phyloP scores from a whole-genome alignment of 2,888 invertebrate genomes.

The Plebejus argus region DNA sequence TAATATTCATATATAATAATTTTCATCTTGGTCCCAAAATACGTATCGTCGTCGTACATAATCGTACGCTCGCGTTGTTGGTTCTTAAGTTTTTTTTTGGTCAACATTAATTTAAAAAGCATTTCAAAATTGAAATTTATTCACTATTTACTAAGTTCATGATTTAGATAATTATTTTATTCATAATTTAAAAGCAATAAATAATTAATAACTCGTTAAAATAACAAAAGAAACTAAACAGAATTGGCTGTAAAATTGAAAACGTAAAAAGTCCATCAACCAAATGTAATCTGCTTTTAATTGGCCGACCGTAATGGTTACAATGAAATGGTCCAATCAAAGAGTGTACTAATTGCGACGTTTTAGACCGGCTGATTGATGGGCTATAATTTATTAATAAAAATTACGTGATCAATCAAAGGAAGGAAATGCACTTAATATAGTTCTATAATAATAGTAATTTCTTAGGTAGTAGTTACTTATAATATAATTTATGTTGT shows the following conservation, averaged over 20 bases:
- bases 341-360: slow-evolving; percentile 3
- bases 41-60: too few species aligned
- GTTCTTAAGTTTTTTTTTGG: too few species aligned
- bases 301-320: slow-evolving; percentile 13
- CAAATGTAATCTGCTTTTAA: slow-evolving; percentile 21
- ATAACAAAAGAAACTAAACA: background rate
- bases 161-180: background rate
- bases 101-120: too few species aligned
- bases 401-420: background rate
- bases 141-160: background rate
- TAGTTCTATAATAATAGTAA: too few species aligned
- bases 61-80: too few species aligned
- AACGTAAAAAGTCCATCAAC: slow-evolving; percentile 19
- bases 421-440: background rate
- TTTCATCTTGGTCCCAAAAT: too few species aligned
- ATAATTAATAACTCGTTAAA: background rate
- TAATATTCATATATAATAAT: too few species aligned
- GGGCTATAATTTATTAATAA: background rate
- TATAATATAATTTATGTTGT: too few species aligned
- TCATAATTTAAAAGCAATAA: background rate
- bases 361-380: background rate
- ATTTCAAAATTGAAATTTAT: background rate
- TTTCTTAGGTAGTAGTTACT: too few species aligned
- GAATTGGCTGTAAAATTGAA: slow-evolving; percentile 12
- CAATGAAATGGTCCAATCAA: slow-evolving; percentile 14